Evolutionary conservation across 2,797 vertebrate genomes (phyloP), one percentile per base, ranked within the genome.

Genomic region (Poeciliopsis infans): DNA sequence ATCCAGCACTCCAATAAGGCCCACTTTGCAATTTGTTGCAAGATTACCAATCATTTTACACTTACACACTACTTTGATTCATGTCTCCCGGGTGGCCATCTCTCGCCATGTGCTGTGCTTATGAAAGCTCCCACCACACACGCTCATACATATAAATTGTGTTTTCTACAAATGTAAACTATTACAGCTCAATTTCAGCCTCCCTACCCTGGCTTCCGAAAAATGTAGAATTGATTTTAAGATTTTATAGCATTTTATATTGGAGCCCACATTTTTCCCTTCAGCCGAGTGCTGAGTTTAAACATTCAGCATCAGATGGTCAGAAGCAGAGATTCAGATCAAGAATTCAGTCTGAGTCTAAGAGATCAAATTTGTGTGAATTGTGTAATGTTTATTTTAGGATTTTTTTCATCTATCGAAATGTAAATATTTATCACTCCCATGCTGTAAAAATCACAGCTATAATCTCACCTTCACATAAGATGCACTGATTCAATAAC

Each of bases 11-110:
- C 80, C 79, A 76, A n/a, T 74, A 72, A 76, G 75, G 78, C 71
- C 59, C 79, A 78, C 57, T 64, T 86, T 87, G 85, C 85, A 89
- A 86, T 91, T 88, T 91, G 83, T 88, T 83, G 84, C 79, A 73
- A 89, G 86, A 94, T 92, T 90, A 89, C 84, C 84, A 69, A 82
- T 89, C 82, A 85, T 79, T 79, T 88, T 76, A 87, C 77, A 87
- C 87, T 77, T 74, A 81, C 68, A 80, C 76, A 12, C 81, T 51
- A 68, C 84, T 84, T 69, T 81, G 86, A 87, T 83, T 78, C 85
- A 76, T 43, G 47, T 66, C 11, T 85, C 83, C 85, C 79, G 25
- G 13, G 72, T 36, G 80, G 77, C 79, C 1, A 18, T 46, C 78
- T 83, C 77, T 15, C 81, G 57, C 77, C 43, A 33, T 74, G 61